These are phyloP conservation scores for Orchestia grillus DNA, from an alignment of 1,140 invertebrate species.

Conservation along the genomic window DNA sequence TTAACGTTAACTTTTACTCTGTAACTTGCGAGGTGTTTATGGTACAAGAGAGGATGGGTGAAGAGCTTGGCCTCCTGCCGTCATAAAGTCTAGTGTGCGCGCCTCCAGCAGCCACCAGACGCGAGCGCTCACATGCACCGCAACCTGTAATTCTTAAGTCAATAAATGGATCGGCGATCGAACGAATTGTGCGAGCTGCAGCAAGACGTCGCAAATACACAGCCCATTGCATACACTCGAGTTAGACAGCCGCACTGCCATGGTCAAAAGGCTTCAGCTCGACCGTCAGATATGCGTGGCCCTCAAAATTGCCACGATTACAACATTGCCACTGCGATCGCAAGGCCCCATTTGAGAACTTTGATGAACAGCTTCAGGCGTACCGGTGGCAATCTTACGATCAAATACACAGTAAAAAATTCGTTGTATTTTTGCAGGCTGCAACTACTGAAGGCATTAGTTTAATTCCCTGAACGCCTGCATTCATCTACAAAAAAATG, in stretches of 20 bases:
- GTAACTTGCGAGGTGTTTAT: background rate
- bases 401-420: background rate
- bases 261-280: background rate
- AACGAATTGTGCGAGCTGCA: background rate
- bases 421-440: background rate
- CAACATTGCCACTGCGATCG: background rate
- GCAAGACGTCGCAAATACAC: background rate
- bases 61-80: background rate
- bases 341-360: too few relatives aligned
- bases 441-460: background rate
- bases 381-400: background rate
- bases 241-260: too few relatives aligned
- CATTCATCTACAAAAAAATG: background rate
- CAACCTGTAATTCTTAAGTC: background rate
- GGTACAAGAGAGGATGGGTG: background rate
- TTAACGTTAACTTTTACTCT: background rate
- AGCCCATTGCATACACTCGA: too few relatives aligned
- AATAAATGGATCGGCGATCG: conserved; percentile 42
- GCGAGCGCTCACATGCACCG: background rate
- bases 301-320: background rate
- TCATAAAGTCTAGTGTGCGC: background rate
- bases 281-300: background rate
- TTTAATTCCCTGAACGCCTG: background rate
- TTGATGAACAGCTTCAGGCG: background rate
- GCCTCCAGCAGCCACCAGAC: too few relatives aligned